Evolutionary conservation across 2,113 vertebrate species (phyloP), one percentile per base, ranked within the genome.

Genomic region (Gasterosteus nipponicus): DNA sequence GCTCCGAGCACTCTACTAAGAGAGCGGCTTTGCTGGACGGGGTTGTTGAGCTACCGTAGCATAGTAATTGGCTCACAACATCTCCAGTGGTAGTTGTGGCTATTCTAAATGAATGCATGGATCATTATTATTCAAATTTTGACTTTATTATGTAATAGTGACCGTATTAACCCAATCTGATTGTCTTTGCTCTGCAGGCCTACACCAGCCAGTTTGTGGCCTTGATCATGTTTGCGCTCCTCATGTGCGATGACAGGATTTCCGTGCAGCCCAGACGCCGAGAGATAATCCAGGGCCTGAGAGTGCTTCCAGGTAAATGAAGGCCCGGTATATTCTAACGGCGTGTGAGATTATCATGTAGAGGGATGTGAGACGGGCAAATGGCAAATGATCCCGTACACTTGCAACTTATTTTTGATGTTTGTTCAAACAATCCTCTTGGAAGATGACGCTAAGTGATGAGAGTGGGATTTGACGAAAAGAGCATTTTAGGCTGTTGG

Each of bases 161-260:
- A 63, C 29, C 15, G 39, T 38, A 61, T 58, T 69, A 33, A 71
- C 35, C 33, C 10, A 7, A 35, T 68, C 18, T 76, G 19, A 5
- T 51, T 26, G 4, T 51, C 26, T 73, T 53, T 60, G 15, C 61
- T 56, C 74, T 75, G 12, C 86, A 99, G 98, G 98, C 98, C 16
- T 99, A 99, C 58, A 99, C 97, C 74, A 99, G 98, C 91, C 98
- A 99, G 92, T 98, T 99, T 64, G 97, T 99, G 68, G 96, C 98
- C 1, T 90, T 99, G 22, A 95, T 98, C 90, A 99, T 99, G 98
- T 99, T 99, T 77, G 97, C 97, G 0, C 95, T 99, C 46, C 91
- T 99, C 95, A 98, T 99, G 96, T 98, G 97, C 0, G 97, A 97
- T 1, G 98, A 99, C 90, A 94, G 97, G 47, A 99, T 99, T 83